Evolutionary conservation across 1,140 invertebrate species (phyloP).

Genomic region (Panagrolaimus sp.): DNA sequence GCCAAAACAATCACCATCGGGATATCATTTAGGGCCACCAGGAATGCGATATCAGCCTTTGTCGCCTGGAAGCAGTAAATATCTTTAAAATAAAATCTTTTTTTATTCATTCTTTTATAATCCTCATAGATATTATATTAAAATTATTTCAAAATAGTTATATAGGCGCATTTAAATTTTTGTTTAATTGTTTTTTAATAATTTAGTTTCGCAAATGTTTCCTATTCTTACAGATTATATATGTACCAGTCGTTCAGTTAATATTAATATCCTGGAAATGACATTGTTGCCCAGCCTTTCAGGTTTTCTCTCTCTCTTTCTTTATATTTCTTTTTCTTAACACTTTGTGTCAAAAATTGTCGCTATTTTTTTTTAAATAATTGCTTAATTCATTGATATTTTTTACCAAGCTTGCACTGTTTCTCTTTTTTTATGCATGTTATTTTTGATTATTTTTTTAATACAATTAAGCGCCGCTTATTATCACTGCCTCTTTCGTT

Average conservation of each 20-base stretch:
- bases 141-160: not conserved
- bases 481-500: too few species aligned
- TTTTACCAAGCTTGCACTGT: too few species aligned
- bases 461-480: too few species aligned
- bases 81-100: not conserved
- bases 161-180: too few species aligned
- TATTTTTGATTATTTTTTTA: too few species aligned
- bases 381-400: too few species aligned
- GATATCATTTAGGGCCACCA: not conserved
- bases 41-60: conserved; percentile 4
- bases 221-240: not conserved
- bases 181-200: too few species aligned
- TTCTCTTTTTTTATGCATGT: too few species aligned
- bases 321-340: not conserved
- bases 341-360: too few species aligned
- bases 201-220: not conserved
- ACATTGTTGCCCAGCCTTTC: conserved; percentile 8
- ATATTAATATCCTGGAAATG: not conserved
- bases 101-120: too few species aligned
- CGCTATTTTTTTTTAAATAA: too few species aligned
- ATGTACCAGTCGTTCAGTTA: conserved; percentile 12
- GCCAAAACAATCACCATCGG: not conserved
- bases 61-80: conserved; percentile 11
- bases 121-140: not conserved
- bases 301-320: too few species aligned